Conservation (phyloP, 2,888 invertebrate species). For the Conomelus anceps region DNA sequence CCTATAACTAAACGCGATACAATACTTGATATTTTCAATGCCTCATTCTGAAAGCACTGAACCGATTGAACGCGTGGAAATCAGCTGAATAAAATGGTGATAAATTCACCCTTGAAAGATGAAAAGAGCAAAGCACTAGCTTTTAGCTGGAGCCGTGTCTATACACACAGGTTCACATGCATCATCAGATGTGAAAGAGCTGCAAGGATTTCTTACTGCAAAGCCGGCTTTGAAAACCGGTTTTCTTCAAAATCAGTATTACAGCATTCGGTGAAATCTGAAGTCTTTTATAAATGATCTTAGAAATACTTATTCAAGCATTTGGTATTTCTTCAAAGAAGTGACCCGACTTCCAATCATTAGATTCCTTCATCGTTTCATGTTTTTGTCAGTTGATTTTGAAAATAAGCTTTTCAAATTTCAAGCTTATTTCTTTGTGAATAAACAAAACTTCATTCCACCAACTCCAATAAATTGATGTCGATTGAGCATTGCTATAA, state of each 20-base stretch:
- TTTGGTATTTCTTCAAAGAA: not conserved
- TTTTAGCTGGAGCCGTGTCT: not conserved
- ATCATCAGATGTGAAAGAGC: not conserved
- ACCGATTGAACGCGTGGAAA: not conserved
- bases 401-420: no score
- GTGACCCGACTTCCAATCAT: not conserved
- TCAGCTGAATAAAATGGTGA: not conserved
- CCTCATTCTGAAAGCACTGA: not conserved
- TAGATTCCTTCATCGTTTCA: no score
- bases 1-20: no score
- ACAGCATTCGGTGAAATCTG: not conserved
- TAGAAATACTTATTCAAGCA: not conserved
- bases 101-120: not conserved
- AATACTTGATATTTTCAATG: not conserved
- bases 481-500: no score
- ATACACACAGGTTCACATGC: not conserved
- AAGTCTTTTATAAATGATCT: not conserved
- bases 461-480: no score
- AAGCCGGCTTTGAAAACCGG: not conserved
- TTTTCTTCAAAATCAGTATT: not conserved
- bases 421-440: no score
- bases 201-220: not conserved
- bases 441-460: no score
- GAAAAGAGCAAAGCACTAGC: not conserved
- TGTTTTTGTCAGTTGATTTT: no score